Evolutionary conservation across 2,113 vertebrate species (phyloP).

Genomic region (Dissostichus mawsoni): DNA sequence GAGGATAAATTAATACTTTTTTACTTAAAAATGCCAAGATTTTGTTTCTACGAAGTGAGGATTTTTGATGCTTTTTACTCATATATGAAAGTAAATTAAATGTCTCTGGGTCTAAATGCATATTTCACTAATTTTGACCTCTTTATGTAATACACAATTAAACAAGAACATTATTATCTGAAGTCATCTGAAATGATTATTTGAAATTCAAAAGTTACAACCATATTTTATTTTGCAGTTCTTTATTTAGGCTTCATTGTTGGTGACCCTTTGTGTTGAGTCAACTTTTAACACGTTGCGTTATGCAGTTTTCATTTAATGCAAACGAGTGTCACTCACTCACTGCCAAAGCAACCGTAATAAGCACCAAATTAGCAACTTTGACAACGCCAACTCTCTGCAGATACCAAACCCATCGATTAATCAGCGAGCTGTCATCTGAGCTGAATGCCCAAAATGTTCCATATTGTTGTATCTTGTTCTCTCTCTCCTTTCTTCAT

Average conservation of each 20-base stretch:
- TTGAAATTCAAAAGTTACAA: too few relatives aligned
- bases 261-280: too few relatives aligned
- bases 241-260: too few relatives aligned
- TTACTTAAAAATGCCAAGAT: not conserved
- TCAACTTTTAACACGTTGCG: too few relatives aligned
- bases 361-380: constrained; percentile 3
- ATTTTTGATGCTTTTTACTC: not conserved
- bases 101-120: not conserved
- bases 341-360: not conserved
- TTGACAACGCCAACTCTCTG: constrained; percentile 2
- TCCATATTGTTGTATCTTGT: constrained; percentile 43
- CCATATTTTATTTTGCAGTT: too few relatives aligned
- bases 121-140: too few relatives aligned
- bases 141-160: too few relatives aligned
- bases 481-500: constrained; percentile 40
- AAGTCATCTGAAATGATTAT: too few relatives aligned
- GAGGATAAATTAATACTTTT: too few relatives aligned
- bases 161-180: too few relatives aligned
- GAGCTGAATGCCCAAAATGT: constrained; percentile 28
- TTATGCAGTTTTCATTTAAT: not conserved
- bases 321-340: not conserved
- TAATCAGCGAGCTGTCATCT: constrained; percentile 28
- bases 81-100: not conserved
- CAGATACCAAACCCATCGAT: constrained; percentile 24
- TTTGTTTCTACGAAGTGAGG: not conserved